phyloP scores from a whole-genome alignment of 2,797 vertebrate species.

The Alcedo quadribrachys region DNA sequence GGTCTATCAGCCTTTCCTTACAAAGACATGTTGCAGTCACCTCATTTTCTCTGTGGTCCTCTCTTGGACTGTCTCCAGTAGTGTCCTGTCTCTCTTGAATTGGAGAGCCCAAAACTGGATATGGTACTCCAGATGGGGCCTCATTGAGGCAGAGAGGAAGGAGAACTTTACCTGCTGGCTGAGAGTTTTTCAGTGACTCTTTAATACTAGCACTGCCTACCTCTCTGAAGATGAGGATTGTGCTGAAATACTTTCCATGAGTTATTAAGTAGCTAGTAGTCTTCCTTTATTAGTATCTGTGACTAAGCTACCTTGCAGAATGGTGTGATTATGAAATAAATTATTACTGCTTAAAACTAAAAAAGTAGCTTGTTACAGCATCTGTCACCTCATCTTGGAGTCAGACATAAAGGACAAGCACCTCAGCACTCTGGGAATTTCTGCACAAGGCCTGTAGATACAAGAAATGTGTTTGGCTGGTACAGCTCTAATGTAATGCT shows the following conservation, averaged over 20 bases:
- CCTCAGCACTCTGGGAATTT: not conserved
- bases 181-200: not conserved
- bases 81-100: too few relatives aligned
- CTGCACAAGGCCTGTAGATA: not conserved
- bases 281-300: too few relatives aligned
- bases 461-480: not conserved
- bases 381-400: not conserved
- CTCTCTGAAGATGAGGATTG: not conserved
- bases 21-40: not conserved
- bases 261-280: not conserved
- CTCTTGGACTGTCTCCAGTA: not conserved
- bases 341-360: not conserved
- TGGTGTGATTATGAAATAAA: not conserved
- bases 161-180: not conserved
- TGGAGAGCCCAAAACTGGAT: not conserved
- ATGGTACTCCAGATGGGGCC: not conserved
- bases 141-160: not conserved
- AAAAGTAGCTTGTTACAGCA: rapidly evolving
- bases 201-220: not conserved
- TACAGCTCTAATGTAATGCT: too few relatives aligned
- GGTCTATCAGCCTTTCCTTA: not conserved
- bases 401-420: rapidly evolving
- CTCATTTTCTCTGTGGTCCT: not conserved
- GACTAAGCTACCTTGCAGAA: not conserved
- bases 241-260: not conserved